Conservation (phyloP, 2,888 invertebrate genomes). For the Drosophila testacea region DNA sequence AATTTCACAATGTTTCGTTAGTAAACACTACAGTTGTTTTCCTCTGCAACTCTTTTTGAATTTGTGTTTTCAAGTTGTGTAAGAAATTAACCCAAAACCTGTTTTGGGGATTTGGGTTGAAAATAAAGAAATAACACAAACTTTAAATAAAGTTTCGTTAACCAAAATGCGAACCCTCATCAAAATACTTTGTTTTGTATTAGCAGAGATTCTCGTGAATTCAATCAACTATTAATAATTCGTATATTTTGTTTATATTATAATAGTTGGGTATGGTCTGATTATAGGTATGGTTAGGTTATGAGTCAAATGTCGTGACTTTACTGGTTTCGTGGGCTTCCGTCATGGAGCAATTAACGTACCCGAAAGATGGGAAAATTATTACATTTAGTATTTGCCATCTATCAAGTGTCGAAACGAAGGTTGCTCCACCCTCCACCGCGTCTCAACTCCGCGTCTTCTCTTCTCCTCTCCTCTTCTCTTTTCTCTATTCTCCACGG, state of each 20-base stretch:
- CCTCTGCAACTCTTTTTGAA: background rate
- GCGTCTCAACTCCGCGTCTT: background rate
- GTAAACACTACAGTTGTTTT: constrained; percentile 7
- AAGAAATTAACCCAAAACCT: constrained; percentile 36
- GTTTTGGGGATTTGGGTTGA: constrained; percentile 24
- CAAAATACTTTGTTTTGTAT: constrained; percentile 14
- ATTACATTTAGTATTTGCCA: constrained; percentile 47
- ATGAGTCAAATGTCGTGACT: constrained; percentile 44
- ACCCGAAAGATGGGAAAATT: constrained; percentile 37
- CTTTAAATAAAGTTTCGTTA: constrained; percentile 9
- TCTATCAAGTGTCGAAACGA: constrained; percentile 66
- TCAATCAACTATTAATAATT: constrained; percentile 16
- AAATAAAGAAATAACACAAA: background rate
- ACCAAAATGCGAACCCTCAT: constrained; percentile 18
- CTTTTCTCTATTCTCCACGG: background rate
- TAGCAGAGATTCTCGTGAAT: constrained; percentile 16
- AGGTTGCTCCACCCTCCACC: constrained; percentile 40
- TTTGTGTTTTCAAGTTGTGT: constrained; percentile 12
- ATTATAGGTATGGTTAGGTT: constrained; percentile 3
- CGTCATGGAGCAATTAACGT: constrained; percentile 49
- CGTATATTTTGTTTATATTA: constrained; percentile 4
- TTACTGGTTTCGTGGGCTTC: constrained; percentile 39
- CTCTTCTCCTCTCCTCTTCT: background rate
- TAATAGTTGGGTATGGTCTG: background rate
- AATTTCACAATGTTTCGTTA: constrained; percentile 22